Conservation (phyloP, 2,113 vertebrate species). For the Rhabdornis inornatus region DNA sequence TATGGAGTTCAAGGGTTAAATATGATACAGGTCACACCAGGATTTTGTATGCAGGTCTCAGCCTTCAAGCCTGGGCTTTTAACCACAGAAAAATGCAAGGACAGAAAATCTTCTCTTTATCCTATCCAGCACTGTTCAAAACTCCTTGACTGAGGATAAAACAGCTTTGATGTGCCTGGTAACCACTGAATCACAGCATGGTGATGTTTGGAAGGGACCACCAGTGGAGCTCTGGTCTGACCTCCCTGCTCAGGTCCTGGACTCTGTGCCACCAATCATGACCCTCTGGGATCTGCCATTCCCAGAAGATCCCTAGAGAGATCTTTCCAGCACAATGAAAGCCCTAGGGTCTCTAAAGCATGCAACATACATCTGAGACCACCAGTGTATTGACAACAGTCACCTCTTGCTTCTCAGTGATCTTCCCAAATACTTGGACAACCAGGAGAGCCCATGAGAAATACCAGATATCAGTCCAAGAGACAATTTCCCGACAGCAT, state of each 20-base stretch:
- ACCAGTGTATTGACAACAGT: not conserved
- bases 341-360: not conserved
- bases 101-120: not conserved
- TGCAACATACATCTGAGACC: not conserved
- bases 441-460: not conserved
- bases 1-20: not conserved
- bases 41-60: not conserved
- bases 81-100: not conserved
- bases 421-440: not conserved
- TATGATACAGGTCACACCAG: not conserved
- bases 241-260: not conserved
- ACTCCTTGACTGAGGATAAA: not conserved
- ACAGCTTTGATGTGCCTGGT: not conserved
- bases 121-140: not conserved
- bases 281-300: not conserved
- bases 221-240: fast-evolving
- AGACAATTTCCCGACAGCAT: not conserved
- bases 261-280: not conserved
- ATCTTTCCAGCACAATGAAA: not conserved
- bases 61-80: not conserved
- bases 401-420: not conserved
- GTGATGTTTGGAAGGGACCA: not conserved
- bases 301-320: not conserved
- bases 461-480: not conserved
- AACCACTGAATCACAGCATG: not conserved